Evolutionary conservation across 1,140 invertebrate species (phyloP).

Genomic region (Sweltsa coloradensis): DNA sequence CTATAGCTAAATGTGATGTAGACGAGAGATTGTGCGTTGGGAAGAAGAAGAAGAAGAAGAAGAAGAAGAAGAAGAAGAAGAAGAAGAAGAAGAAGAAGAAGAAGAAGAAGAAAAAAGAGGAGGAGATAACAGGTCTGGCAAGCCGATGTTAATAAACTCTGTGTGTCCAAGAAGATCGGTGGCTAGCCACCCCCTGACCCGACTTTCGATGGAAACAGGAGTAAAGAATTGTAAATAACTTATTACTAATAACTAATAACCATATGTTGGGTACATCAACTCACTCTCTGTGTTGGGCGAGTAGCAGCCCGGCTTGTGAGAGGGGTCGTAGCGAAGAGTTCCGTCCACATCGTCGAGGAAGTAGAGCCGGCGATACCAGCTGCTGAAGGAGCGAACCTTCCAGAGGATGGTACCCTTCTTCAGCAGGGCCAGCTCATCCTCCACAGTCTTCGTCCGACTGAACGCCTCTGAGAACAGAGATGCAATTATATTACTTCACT

Average conservation of each 20-base stretch:
- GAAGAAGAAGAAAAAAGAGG: background rate
- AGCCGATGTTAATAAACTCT: too few relatives aligned
- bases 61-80: too few relatives aligned
- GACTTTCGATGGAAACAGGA: background rate
- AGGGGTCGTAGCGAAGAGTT: constrained; percentile 24
- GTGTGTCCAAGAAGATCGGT: background rate
- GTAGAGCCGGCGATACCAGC: constrained; percentile 27
- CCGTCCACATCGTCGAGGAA: constrained; percentile 23
- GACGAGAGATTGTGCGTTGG: too few relatives aligned
- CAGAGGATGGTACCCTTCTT: constrained; percentile 24
- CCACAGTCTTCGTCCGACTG: constrained; percentile 11
- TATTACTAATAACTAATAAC: background rate
- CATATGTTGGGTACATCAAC: constrained; percentile 12
- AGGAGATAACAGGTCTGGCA: too few relatives aligned
- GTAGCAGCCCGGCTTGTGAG: constrained; percentile 23
- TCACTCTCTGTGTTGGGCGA: constrained; percentile 17
- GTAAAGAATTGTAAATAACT: background rate
- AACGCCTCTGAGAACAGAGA: constrained; percentile 15
- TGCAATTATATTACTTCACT: too few relatives aligned
- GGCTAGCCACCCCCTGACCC: too few relatives aligned
- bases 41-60: too few relatives aligned
- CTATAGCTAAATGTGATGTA: too few relatives aligned
- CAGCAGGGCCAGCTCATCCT: constrained; percentile 22
- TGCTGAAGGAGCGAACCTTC: constrained; percentile 25
- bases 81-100: too few relatives aligned